Base-by-base conservation (phyloP, 2,888 invertebrate species). In the Dinocampus coccinellae region DNA sequence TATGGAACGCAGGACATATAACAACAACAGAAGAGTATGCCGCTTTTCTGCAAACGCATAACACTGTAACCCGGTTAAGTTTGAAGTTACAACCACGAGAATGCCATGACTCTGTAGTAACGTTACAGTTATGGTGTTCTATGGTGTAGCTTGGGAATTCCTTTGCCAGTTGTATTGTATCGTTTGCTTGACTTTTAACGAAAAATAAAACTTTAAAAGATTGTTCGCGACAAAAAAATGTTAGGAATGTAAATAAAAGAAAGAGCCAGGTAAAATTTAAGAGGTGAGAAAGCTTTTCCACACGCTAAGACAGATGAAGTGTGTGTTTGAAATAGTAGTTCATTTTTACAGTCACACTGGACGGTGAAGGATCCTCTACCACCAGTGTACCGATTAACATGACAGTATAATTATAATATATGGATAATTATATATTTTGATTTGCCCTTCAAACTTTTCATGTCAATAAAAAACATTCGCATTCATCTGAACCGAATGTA, bases 331-430 rank as follows among this genome's bases (percentile, higher is more conserved):
- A 11, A 24, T 20, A 16, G 42, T 13, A 62, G 11, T 62, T 39
- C 13, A 62, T 62, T 52, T 34, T 65, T 24, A 20, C 13, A 1
- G 24, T 36, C 24, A 9, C n/a, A 39, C 26, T 36, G 29, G n/a
- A 22, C 36, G 7, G 22, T 47, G 11, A 11, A 34, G n/a, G 61
- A 58, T 61, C 24, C 52, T 22, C 39, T 16, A 33, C 61, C 16
- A 58, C 34, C 16, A 84, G 83, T 81, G n/a, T n/a, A 79, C 81
- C 85, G 85, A 85, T 85, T 85, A 85, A 84, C 82, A 82, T 79
- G 81, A 81, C 80, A 79, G 79, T 7, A 10, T 29, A 75, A 78
- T 80, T 80, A 82, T 82, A 83, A 82, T 82, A 81, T 80, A 73
- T 78, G 78, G 77, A 68, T 70, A 64, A 57, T 58, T 69, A 52